Evolutionary conservation across 2,888 invertebrate genomes (phyloP).

Genomic region (Galerucella pusilla): DNA sequence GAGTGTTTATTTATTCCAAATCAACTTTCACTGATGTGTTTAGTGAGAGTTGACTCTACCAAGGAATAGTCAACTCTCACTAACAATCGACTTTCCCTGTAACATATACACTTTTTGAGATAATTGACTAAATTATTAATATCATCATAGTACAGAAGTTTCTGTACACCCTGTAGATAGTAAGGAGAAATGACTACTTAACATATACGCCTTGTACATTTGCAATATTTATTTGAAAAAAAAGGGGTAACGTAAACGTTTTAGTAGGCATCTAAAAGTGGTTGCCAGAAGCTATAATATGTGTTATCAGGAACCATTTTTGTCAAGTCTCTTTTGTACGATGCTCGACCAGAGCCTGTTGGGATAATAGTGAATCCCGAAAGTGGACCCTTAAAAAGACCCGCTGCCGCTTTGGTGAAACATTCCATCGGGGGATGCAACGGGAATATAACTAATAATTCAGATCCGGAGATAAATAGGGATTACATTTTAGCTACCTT

Average conservation of each 20-base stretch:
- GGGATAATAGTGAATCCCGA: constrained; percentile 56
- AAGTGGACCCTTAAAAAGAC: constrained; percentile 52
- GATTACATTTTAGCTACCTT: constrained; percentile 48
- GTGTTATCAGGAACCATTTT: constrained; percentile 58
- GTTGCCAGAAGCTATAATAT: constrained; percentile 48
- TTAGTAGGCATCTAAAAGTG: constrained; percentile 20
- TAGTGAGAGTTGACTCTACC: no score
- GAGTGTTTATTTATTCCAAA: no score
- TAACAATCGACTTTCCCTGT: no score
- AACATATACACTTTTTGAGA: no score
- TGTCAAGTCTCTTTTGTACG: constrained; percentile 57
- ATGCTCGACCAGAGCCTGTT: constrained; percentile 49
- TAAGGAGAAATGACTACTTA: no score
- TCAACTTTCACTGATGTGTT: no score
- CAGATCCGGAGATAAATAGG: constrained; percentile 52
- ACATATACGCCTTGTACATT: no score
- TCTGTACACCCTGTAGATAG: no score
- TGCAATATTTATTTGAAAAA: not conserved
- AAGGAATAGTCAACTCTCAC: no score
- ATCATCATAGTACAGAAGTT: no score
- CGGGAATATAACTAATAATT: constrained; percentile 53
- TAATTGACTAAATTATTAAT: no score
- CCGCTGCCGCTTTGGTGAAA: constrained; percentile 46
- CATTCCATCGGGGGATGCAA: constrained; percentile 52
- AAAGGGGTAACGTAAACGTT: constrained; percentile 35